phyloP scores from a whole-genome alignment of 2,888 invertebrate genomes.

The Nomada lathburiana region DNA sequence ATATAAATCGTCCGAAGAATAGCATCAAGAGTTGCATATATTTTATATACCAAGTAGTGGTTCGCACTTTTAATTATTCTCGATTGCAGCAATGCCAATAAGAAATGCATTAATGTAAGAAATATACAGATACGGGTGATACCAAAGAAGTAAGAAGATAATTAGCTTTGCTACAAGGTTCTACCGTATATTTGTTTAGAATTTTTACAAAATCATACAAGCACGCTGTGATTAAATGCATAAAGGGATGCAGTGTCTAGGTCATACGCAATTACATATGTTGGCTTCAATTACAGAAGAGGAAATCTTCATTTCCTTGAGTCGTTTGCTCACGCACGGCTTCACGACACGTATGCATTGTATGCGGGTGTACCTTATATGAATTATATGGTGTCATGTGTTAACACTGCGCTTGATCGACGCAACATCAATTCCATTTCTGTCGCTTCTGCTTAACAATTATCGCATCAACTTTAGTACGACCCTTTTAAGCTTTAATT shows the following conservation, averaged over 20 bases:
- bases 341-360: slow-evolving; percentile 15
- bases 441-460: neutral
- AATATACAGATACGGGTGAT: neutral
- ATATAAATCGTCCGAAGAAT: too few species aligned
- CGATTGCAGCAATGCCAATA: neutral
- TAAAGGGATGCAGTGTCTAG: slow-evolving; percentile 71
- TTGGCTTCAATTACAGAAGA: slow-evolving; percentile 38
- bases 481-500: neutral
- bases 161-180: slow-evolving; percentile 47
- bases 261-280: slow-evolving; percentile 56
- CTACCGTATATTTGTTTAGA: slow-evolving; percentile 54
- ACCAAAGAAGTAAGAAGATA: slow-evolving; percentile 41
- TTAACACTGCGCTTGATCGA: slow-evolving; percentile 18
- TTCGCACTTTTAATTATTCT: neutral
- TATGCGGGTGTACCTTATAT: neutral
- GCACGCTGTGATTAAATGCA: slow-evolving; percentile 30
- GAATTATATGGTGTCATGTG: slow-evolving; percentile 33
- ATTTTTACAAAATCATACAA: slow-evolving; percentile 59
- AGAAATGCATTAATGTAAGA: neutral
- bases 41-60: too few species aligned
- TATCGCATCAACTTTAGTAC: neutral
- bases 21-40: too few species aligned
- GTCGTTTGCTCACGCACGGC: slow-evolving; percentile 42
- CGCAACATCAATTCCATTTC: neutral
- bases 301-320: slow-evolving; percentile 63